These are phyloP conservation scores for Whitmania pigra DNA, from an alignment of 1,140 invertebrate species.

Conservation along the genomic window DNA sequence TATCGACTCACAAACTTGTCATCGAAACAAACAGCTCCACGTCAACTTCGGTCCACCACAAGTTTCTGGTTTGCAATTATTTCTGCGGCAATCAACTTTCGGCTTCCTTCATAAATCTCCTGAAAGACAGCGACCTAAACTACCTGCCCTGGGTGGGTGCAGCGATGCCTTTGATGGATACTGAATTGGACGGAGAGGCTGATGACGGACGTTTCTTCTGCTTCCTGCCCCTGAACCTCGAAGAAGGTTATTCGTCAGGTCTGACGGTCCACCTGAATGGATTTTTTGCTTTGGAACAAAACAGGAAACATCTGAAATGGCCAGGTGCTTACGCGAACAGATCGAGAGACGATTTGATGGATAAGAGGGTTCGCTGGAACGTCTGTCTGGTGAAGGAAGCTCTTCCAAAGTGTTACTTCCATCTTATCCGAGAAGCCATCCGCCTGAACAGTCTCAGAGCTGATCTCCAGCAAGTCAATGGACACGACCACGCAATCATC, in stretches of 20 bases:
- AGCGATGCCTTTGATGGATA: slow-evolving; percentile 26
- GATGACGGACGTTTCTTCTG: slow-evolving; percentile 35
- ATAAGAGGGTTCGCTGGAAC: slow-evolving; percentile 34
- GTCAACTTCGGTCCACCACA: not conserved
- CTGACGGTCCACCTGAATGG: slow-evolving; percentile 37
- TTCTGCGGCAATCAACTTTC: slow-evolving; percentile 21
- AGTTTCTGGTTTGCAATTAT: slow-evolving; percentile 21
- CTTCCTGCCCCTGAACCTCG: slow-evolving; percentile 34
- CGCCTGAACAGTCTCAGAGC: not conserved
- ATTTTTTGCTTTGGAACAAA: slow-evolving; percentile 35
- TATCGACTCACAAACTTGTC: slow-evolving; percentile 14
- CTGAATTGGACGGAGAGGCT: not conserved
- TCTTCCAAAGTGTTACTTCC: slow-evolving; percentile 20
- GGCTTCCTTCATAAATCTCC: slow-evolving; percentile 23
- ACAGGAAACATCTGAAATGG: slow-evolving; percentile 32
- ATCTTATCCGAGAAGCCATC: slow-evolving; percentile 19
- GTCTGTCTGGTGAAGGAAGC: slow-evolving; percentile 30
- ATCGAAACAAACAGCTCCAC: slow-evolving; percentile 12
- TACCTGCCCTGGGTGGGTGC: slow-evolving; percentile 32
- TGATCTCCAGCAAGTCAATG: not conserved
- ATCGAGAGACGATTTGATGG: slow-evolving; percentile 24
- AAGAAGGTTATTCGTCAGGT: slow-evolving; percentile 25
- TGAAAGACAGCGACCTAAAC: slow-evolving; percentile 20
- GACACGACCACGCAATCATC: not conserved
- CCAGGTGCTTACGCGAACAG: slow-evolving; percentile 20